phyloP scores from a whole-genome alignment of 1,140 invertebrate species.

The Anoplolepis gracilipes region DNA sequence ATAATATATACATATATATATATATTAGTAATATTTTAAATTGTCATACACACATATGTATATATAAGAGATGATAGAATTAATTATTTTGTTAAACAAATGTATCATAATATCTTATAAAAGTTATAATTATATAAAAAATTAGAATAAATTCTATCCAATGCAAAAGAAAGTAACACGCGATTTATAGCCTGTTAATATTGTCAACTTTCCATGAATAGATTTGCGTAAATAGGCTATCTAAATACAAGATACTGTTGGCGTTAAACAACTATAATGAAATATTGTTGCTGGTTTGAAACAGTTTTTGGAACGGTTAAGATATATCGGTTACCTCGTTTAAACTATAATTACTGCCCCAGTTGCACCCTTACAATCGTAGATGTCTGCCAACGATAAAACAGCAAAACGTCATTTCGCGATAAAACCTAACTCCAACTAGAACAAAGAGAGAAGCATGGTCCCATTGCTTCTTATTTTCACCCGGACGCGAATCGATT shows the following conservation, averaged over 20 bases:
- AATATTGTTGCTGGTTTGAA: neutral
- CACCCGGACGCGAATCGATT: slow-evolving; percentile 10
- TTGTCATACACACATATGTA: too few species aligned
- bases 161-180: neutral
- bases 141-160: neutral
- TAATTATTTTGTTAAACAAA: neutral
- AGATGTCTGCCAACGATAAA: slow-evolving; percentile 34
- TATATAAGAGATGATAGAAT: neutral
- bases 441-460: neutral
- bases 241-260: neutral
- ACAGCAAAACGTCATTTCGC: slow-evolving; percentile 3
- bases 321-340: slow-evolving; percentile 40
- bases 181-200: neutral
- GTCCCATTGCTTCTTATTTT: slow-evolving; percentile 2
- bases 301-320: neutral
- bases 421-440: slow-evolving; percentile 20
- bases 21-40: neutral
- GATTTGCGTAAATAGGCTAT: neutral
- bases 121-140: neutral
- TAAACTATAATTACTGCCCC: slow-evolving; percentile 28
- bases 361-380: slow-evolving; percentile 9
- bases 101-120: neutral
- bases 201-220: neutral
- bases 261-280: slow-evolving; percentile 1
- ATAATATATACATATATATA: neutral